Evolutionary conservation across 2,797 vertebrate genomes (phyloP).

Genomic region (Bradypus variegatus): DNA sequence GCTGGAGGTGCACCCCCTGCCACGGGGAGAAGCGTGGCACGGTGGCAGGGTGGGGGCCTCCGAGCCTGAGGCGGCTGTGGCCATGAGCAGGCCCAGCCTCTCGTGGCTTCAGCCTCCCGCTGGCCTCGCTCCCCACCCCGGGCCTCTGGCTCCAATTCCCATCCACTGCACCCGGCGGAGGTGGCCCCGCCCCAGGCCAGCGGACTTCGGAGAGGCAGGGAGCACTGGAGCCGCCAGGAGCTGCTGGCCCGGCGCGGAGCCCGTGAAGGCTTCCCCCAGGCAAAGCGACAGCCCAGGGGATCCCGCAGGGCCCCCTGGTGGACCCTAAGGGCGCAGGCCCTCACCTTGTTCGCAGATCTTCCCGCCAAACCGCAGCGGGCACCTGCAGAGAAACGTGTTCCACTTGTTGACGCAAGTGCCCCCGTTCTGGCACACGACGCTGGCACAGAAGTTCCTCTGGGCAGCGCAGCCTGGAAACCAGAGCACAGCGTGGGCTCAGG

Average conservation of each 20-base stretch:
- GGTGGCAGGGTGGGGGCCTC: neutral
- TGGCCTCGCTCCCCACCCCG: too few relatives aligned
- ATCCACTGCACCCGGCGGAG: fast-evolving
- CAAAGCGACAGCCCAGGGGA: neutral
- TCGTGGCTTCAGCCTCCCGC: too few relatives aligned
- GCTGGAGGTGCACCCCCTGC: neutral
- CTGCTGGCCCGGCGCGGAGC: neutral
- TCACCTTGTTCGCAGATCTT: slow-evolving; percentile 96
- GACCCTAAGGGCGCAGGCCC: neutral
- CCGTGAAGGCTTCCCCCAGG: neutral
- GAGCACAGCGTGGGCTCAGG: neutral
- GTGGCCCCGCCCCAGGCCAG: too few relatives aligned
- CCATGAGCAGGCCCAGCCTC: neutral
- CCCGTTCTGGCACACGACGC: slow-evolving; percentile 85
- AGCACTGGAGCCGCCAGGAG: fast-evolving
- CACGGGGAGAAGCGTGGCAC: neutral
- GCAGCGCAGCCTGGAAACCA: slow-evolving; percentile 84
- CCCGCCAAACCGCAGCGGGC: slow-evolving; percentile 86
- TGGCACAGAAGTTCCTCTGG: slow-evolving; percentile 86
- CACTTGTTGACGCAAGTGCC: slow-evolving; percentile 89
- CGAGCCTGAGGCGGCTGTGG: neutral
- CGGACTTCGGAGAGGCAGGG: too few relatives aligned
- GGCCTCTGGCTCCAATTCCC: neutral
- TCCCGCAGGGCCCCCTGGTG: too few relatives aligned
- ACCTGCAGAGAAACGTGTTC: slow-evolving; percentile 88